A percentile compares a stretch with the other conserved stretches of the same genome.
phyloP scores from a whole-genome alignment of 2,797 vertebrate genomes.

The Masticophis lateralis region DNA sequence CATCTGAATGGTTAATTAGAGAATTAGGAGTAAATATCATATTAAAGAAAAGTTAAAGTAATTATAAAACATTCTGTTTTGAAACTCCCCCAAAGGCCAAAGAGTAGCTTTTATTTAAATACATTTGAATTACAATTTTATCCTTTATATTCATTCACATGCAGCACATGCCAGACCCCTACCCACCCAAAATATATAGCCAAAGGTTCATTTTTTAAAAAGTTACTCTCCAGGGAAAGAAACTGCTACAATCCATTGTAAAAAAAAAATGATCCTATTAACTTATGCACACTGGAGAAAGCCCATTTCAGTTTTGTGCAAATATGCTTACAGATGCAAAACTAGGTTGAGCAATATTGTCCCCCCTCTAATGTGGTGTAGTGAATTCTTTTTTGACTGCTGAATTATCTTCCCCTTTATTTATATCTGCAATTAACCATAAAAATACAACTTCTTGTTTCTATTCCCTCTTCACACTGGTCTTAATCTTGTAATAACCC shows the following conservation, averaged over 20 bases:
- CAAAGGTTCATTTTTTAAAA: neutral
- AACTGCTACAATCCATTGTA: neutral
- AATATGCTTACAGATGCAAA: fast-evolving
- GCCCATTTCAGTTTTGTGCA: neutral
- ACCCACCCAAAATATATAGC: neutral
- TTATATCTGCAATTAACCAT: neutral
- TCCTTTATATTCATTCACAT: neutral
- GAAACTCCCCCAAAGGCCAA: neutral
- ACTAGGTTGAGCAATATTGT: fast-evolving
- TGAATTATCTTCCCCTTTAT: neutral
- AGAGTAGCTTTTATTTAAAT: conserved; percentile 22
- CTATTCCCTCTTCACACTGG: neutral
- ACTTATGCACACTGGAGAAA: neutral
- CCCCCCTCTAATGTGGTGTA: neutral
- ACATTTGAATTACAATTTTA: neutral
- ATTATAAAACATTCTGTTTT: neutral
- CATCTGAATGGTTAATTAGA: neutral
- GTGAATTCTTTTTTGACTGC: neutral
- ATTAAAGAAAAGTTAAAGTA: conserved; percentile 22
- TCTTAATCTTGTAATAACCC: neutral
- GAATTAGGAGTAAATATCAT: conserved; percentile 15
- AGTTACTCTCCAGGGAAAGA: neutral
- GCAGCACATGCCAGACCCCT: neutral
- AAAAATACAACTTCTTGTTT: neutral
- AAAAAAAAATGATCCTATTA: neutral